phyloP scores from a whole-genome alignment of 2,113 vertebrate species.

The Anolis carolinensis region DNA sequence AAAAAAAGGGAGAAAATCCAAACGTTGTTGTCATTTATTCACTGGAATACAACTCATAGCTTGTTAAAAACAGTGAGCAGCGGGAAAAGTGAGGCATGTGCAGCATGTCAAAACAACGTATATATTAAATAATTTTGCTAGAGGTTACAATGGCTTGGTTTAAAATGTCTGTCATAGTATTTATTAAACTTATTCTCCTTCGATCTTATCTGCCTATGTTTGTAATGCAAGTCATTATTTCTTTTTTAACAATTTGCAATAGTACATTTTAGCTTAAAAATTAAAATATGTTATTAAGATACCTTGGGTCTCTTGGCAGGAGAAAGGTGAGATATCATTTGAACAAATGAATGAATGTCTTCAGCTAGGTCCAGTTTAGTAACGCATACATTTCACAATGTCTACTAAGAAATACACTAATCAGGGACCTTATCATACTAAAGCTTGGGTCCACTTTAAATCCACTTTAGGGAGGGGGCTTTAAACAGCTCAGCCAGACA shows the following conservation, averaged over 20 bases:
- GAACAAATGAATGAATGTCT: slow-evolving; percentile 9
- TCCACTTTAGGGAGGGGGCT: too few species aligned
- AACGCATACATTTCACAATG: slow-evolving; percentile 37
- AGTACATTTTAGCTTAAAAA: too few species aligned
- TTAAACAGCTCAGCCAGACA: too few species aligned
- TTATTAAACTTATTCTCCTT: slow-evolving; percentile 43
- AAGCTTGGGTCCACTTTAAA: too few species aligned
- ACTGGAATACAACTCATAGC: slow-evolving; percentile 44
- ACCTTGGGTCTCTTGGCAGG: too few species aligned
- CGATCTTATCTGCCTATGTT: slow-evolving; percentile 42
- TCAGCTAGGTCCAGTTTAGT: slow-evolving; percentile 40
- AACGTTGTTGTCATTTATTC: slow-evolving; percentile 35
- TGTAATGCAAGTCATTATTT: background rate
- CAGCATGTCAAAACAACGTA: slow-evolving; percentile 45
- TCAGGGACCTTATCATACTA: too few species aligned
- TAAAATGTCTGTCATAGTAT: slow-evolving; percentile 51
- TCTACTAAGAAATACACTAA: slow-evolving; percentile 11
- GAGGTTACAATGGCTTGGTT: slow-evolving; percentile 42
- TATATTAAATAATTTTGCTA: slow-evolving; percentile 54
- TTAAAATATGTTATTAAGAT: too few species aligned
- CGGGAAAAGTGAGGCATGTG: slow-evolving; percentile 47
- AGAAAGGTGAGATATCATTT: too few species aligned
- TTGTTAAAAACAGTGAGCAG: slow-evolving; percentile 47
- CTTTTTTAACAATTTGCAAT: too few species aligned
- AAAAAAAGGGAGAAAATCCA: background rate